phyloP scores from a whole-genome alignment of 2,888 invertebrate species.

The Tetrapedia diversipes region DNA sequence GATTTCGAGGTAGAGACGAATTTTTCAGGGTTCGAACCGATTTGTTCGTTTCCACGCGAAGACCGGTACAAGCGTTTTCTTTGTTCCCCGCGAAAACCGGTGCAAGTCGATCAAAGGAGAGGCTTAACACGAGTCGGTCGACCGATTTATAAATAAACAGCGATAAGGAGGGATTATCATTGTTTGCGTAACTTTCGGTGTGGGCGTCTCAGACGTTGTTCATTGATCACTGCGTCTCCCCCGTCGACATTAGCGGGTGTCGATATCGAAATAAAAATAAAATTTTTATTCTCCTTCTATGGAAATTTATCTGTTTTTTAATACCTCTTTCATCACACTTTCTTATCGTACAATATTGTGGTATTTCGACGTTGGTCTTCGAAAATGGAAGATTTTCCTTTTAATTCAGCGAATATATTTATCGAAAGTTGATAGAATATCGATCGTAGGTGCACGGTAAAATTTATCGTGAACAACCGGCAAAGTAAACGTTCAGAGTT shows the following conservation, averaged over 20 bases:
- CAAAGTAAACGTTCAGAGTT: conserved; percentile 13
- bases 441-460: background rate
- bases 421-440: background rate
- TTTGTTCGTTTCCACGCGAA: conserved; percentile 6
- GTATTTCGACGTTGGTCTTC: too few relatives aligned
- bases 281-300: too few relatives aligned
- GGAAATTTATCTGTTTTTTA: background rate
- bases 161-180: conserved; percentile 72
- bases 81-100: conserved; percentile 35
- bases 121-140: conserved; percentile 25
- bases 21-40: background rate
- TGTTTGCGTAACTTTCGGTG: conserved; percentile 72
- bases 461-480: conserved; percentile 23
- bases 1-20: background rate
- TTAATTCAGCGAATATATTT: too few relatives aligned
- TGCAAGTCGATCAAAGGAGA: conserved; percentile 34
- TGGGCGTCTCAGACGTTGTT: conserved; percentile 70
- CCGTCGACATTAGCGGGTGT: conserved; percentile 28
- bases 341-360: background rate
- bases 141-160: conserved; percentile 64
- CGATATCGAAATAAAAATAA: conserved; percentile 22
- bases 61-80: background rate
- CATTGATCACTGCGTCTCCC: conserved; percentile 62
- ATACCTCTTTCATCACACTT: background rate
- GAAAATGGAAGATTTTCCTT: background rate